Evolutionary conservation across 2,888 invertebrate species (phyloP), one percentile per base, ranked within the genome.

Genomic region (Deroplatys truncata): DNA sequence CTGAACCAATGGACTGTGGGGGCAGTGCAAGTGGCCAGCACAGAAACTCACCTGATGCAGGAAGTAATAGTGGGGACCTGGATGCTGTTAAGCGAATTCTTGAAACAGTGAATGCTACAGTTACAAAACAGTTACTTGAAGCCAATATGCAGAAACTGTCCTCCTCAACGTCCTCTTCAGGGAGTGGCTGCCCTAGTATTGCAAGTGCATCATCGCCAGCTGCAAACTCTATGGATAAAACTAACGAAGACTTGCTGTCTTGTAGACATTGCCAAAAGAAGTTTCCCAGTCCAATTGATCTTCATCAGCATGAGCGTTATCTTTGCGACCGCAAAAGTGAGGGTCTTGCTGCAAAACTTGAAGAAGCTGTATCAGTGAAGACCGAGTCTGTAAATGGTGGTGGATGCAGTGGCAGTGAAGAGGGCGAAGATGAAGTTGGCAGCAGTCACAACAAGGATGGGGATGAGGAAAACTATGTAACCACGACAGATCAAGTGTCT

Each of bases 271-370:
- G 96, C 92, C 95, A 95, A 91, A 94, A 94, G 91, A 93, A 93
- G 72, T 96, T 96, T 92, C 94, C 94, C 91, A 95, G 94, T 91
- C 95, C 94, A 91, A 94, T 94, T 84, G 96, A 95, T 90, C 93
- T 96, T 90, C 94, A 96, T 92, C 96, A 97, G 92, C 97, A 97
- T 92, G 97, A 97, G 92, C 97, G 96, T 43, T 92, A 92, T 89
- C 91, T 92, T 20, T 92, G 92, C 89, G 91, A 92, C 90, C 72
- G 84, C 1, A 90, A 95, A 91, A 96, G 96, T 91, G 97, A 97
- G 94, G 96, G 96, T n/a, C 93, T 96, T 91, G 96, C 96, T n/a
- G 97, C 97, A 84, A 97, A 97, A 93, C 94, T 97, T 86, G 96
- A 97, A 91, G 96, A 96, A 92, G 96, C 96, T 29, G 94, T 95